phyloP scores from a whole-genome alignment of 2,797 vertebrate genomes.

The Stomatorhinus walkeri region DNA sequence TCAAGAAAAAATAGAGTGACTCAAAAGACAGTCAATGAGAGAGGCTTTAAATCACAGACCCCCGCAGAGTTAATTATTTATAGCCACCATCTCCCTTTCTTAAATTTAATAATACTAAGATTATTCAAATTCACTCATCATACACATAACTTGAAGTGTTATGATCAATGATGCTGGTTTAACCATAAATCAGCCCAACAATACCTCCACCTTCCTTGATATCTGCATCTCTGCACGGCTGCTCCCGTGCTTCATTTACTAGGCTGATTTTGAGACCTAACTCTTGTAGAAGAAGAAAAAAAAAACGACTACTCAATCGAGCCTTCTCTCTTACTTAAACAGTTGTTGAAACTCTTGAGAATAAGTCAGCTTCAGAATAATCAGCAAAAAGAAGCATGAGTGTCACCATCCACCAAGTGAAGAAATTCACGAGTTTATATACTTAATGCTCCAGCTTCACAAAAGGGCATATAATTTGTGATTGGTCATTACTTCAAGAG shows the following conservation, averaged over 20 bases:
- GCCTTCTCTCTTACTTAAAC: neutral
- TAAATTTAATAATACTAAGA: slow-evolving; percentile 65
- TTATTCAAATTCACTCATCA: slow-evolving; percentile 57
- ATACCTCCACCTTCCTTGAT: slow-evolving; percentile 36
- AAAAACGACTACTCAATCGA: neutral
- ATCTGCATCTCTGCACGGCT: slow-evolving; percentile 31
- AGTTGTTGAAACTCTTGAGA: neutral
- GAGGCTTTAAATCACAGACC: slow-evolving; percentile 43
- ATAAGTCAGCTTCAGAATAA: neutral
- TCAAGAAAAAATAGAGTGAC: slow-evolving; percentile 41
- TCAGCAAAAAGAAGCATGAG: neutral
- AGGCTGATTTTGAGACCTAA: slow-evolving; percentile 59
- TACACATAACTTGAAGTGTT: neutral
- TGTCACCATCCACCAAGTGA: neutral
- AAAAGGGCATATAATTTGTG: neutral
- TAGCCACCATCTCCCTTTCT: slow-evolving; percentile 53
- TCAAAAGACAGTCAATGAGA: slow-evolving; percentile 41
- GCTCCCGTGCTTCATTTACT: slow-evolving; percentile 54
- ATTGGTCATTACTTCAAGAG: neutral
- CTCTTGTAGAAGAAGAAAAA: slow-evolving; percentile 20
- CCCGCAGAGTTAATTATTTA: slow-evolving; percentile 68
- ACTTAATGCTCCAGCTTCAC: neutral
- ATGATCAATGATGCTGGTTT: neutral
- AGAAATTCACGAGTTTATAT: neutral
- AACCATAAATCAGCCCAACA: neutral